Evolutionary conservation across 2,113 vertebrate genomes (phyloP).

Genomic region (Dromaius novaehollandiae): DNA sequence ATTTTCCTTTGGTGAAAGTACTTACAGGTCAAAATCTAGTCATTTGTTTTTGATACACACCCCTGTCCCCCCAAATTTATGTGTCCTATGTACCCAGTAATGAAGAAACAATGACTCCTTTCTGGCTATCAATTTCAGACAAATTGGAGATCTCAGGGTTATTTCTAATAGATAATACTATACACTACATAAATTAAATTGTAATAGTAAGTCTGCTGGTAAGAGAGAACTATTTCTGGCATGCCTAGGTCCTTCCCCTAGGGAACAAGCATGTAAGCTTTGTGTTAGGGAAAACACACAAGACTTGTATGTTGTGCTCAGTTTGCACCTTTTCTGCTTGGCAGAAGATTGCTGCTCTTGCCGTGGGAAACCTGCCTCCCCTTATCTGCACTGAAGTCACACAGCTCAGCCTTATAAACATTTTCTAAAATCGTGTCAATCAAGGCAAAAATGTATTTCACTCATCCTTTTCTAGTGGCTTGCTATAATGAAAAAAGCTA

Average conservation of each 20-base stretch:
- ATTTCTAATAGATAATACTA: not conserved
- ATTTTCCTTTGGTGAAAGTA: not conserved
- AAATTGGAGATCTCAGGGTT: not conserved
- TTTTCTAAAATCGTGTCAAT: not conserved
- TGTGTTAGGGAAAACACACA: not conserved
- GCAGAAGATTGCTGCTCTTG: not conserved
- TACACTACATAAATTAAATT: not conserved
- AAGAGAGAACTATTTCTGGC: not conserved
- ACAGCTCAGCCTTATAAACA: not conserved
- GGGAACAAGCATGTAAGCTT: not conserved
- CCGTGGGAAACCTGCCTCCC: not conserved
- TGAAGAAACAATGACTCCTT: not conserved
- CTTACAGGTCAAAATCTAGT: not conserved
- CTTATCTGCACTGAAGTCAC: not conserved
- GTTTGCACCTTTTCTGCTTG: not conserved
- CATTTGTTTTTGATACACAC: not conserved
- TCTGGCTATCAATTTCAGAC: not conserved
- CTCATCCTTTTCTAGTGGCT: not conserved
- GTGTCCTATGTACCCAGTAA: not conserved
- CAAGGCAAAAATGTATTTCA: not conserved
- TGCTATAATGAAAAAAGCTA: not conserved
- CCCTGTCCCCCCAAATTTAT: not conserved
- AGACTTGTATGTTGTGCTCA: not conserved
- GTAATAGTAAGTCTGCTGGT: not conserved
- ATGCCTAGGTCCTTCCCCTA: not conserved